A percentile compares a stretch with the other conserved stretches of the same genome.
Evolutionary conservation across 1,140 invertebrate species (phyloP).

Genomic region (Aphidius ervi): DNA sequence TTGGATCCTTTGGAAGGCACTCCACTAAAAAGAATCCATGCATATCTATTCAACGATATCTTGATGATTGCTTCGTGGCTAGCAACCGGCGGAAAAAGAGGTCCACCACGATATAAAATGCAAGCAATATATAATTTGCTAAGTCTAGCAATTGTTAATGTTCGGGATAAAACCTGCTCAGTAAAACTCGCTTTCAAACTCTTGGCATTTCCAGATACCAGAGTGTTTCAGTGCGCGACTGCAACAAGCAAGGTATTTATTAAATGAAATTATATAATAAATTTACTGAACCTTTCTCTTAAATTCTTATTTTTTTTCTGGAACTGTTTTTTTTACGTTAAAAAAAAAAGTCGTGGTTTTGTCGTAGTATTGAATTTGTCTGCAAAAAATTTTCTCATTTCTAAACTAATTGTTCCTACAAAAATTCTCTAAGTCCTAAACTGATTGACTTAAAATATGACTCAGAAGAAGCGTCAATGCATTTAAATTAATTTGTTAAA

Average conservation of each 20-base stretch:
- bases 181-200: constrained; percentile 93
- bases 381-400: no score
- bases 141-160: constrained; percentile 91
- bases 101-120: constrained; percentile 83
- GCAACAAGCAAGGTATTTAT: constrained; percentile 67
- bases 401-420: no score
- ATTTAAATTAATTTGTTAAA: no score
- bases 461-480: no score
- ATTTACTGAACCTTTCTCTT: no score
- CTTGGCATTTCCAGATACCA: constrained; percentile 88
- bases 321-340: no score
- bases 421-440: no score
- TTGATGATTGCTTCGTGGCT: constrained; percentile 64
- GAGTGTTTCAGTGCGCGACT: constrained; percentile 87
- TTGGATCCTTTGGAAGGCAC: constrained; percentile 82
- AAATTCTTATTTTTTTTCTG: no score
- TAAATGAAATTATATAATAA: no score
- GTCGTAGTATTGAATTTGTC: no score
- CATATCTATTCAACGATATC: constrained; percentile 89
- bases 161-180: constrained; percentile 77
- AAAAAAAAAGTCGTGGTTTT: no score
- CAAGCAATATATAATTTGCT: constrained; percentile 87
- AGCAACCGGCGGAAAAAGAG: constrained; percentile 56
- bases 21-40: constrained; percentile 81
- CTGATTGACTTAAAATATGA: no score